These are phyloP conservation scores for Tachystola acroxantha DNA, from an alignment of 2,888 invertebrate genomes.

Conservation along the genomic window DNA sequence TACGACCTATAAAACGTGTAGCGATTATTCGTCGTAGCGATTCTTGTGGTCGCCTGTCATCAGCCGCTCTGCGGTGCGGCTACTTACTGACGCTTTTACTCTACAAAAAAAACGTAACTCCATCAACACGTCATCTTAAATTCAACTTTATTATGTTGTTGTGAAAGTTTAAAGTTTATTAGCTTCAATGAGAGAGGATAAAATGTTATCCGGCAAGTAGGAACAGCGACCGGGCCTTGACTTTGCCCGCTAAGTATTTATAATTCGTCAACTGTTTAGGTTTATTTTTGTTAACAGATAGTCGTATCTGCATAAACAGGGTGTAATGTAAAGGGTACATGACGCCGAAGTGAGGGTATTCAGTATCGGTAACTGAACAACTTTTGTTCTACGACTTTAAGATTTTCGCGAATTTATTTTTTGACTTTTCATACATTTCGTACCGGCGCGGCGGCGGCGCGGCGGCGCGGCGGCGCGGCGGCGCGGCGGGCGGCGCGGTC, in stretches of 20 bases:
- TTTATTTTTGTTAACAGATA: slow-evolving; percentile 15
- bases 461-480: no score
- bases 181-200: slow-evolving; percentile 1
- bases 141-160: slow-evolving; percentile 34
- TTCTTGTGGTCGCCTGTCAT: slow-evolving; percentile 71
- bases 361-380: no score
- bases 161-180: slow-evolving; percentile 34
- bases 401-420: no score
- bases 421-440: no score
- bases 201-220: not conserved
- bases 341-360: no score
- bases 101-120: slow-evolving; percentile 30
- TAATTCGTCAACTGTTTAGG: slow-evolving; percentile 39
- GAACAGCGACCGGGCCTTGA: slow-evolving; percentile 43
- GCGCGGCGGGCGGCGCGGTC: no score
- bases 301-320: no score
- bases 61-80: slow-evolving; percentile 39
- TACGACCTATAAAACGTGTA: slow-evolving; percentile 76
- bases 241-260: slow-evolving; percentile 48
- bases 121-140: slow-evolving; percentile 24
- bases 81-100: slow-evolving; percentile 25
- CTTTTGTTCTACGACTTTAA: no score
- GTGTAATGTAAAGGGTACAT: no score
- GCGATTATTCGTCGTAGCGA: slow-evolving; percentile 70
- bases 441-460: no score